A percentile compares a stretch with the other conserved stretches of the same genome.
phyloP scores from a whole-genome alignment of 2,888 invertebrate genomes.

The Amblyjoppa proteus region DNA sequence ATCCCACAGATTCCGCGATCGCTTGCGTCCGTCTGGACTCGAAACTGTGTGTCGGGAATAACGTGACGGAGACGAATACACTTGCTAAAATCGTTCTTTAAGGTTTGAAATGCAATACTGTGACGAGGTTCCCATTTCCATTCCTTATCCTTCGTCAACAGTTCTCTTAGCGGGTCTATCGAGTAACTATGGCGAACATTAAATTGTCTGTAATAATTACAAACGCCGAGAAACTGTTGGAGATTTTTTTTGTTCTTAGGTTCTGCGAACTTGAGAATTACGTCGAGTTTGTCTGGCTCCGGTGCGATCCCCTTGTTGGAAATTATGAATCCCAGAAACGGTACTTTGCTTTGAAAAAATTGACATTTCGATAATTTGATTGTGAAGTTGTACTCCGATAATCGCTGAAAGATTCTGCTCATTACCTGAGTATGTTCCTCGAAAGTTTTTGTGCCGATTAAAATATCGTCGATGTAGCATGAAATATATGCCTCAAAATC shows the following conservation, averaged over 20 bases:
- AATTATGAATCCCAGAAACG: slow-evolving; percentile 52
- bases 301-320: slow-evolving; percentile 44
- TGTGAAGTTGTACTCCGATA: slow-evolving; percentile 68
- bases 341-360: slow-evolving; percentile 60
- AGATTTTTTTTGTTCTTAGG: slow-evolving; percentile 73
- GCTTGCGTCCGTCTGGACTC: slow-evolving; percentile 65
- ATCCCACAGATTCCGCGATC: slow-evolving; percentile 66
- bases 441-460: slow-evolving; percentile 66
- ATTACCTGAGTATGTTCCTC: slow-evolving; percentile 68
- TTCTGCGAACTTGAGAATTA: slow-evolving; percentile 71
- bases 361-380: slow-evolving; percentile 72
- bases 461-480: slow-evolving; percentile 47
- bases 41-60: slow-evolving; percentile 47
- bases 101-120: not conserved
- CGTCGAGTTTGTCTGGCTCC: slow-evolving; percentile 53
- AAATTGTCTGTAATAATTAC: slow-evolving; percentile 51
- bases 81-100: slow-evolving; percentile 46
- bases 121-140: not conserved
- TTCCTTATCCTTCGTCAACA: slow-evolving; percentile 48
- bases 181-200: slow-evolving; percentile 7
- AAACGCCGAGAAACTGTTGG: slow-evolving; percentile 45
- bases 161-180: slow-evolving; percentile 38
- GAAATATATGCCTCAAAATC: not conserved
- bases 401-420: slow-evolving; percentile 13
- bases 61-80: slow-evolving; percentile 51